Evolutionary conservation across 1,140 invertebrate genomes (phyloP).

Genomic region (Amphibalanus amphitrite): DNA sequence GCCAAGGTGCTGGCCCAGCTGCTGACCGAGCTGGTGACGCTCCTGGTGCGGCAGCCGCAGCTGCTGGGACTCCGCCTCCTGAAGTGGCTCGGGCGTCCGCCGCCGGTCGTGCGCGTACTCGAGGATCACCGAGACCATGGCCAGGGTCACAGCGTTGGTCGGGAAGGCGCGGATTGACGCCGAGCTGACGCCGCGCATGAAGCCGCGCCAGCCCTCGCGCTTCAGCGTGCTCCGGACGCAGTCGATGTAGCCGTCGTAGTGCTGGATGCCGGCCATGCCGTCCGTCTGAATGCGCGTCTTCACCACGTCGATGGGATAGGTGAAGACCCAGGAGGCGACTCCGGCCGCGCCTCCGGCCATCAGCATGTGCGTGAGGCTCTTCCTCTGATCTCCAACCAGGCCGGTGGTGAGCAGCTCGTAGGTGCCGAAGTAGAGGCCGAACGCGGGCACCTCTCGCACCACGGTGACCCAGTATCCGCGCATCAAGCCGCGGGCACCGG

Average conservation of each 20-base stretch:
- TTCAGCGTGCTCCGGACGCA: constrained; percentile 48
- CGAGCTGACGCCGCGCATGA: constrained; percentile 51
- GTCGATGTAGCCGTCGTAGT: constrained; percentile 47
- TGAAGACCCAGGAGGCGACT: constrained; percentile 60
- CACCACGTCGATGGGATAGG: constrained; percentile 75
- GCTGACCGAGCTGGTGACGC: not conserved
- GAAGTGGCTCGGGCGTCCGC: not conserved
- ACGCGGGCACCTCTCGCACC: constrained; percentile 49
- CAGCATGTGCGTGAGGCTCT: constrained; percentile 34
- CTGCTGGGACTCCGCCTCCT: not conserved
- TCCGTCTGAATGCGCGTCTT: constrained; percentile 76
- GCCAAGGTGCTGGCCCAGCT: not conserved
- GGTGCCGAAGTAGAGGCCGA: constrained; percentile 47
- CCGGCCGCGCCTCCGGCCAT: constrained; percentile 65
- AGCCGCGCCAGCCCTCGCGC: constrained; percentile 44
- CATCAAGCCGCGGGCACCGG: constrained; percentile 49
- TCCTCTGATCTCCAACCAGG: constrained; percentile 20
- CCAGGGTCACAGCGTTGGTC: constrained; percentile 78
- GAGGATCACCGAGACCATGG: constrained; percentile 59
- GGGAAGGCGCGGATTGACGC: constrained; percentile 71
- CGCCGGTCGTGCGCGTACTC: constrained; percentile 20
- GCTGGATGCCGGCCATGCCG: constrained; percentile 27
- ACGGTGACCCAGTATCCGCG: constrained; percentile 56
- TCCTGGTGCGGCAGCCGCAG: not conserved
- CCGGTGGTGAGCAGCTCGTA: constrained; percentile 45